A percentile compares a stretch with the other conserved stretches of the same genome.
These are phyloP conservation scores for Alauda arvensis DNA, from an alignment of 2,797 vertebrate genomes.

Conservation along the genomic window DNA sequence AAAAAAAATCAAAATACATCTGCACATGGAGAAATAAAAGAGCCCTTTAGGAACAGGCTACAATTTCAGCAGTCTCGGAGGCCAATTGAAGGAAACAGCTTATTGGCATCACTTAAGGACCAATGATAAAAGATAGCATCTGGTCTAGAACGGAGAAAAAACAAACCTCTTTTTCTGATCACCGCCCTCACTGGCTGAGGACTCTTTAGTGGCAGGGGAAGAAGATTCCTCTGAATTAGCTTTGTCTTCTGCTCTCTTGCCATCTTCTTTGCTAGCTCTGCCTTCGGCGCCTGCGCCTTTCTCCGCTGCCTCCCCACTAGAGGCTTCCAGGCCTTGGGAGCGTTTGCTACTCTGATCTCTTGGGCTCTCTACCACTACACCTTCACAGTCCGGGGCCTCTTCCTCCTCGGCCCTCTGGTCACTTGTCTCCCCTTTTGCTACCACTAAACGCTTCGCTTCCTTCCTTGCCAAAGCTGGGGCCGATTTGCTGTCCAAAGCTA, in stretches of 20 bases:
- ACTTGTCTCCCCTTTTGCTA: constrained; percentile 80
- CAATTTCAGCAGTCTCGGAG: constrained; percentile 67
- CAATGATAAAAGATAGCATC: constrained; percentile 92
- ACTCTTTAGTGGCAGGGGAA: constrained; percentile 90
- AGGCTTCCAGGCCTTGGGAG: constrained; percentile 74
- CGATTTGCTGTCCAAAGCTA: constrained; percentile 82
- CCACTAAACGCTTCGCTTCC: constrained; percentile 77
- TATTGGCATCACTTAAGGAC: constrained; percentile 77
- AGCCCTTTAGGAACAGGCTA: constrained; percentile 64
- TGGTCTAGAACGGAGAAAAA: constrained; percentile 98
- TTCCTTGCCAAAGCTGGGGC: constrained; percentile 75
- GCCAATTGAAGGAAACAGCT: constrained; percentile 80
- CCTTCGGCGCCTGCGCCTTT: constrained; percentile 81
- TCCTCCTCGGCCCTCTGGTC: constrained; percentile 72
- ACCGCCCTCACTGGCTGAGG: constrained; percentile 96
- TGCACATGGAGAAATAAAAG: constrained; percentile 67
- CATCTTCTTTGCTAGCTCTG: constrained; percentile 79
- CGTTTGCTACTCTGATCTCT: constrained; percentile 85
- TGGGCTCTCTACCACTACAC: constrained; percentile 78
- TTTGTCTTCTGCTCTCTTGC: constrained; percentile 86
- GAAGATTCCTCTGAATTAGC: constrained; percentile 80
- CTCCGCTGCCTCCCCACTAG: constrained; percentile 79
- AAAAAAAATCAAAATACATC: background rate
- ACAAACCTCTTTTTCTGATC: constrained; percentile 95
- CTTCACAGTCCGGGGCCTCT: constrained; percentile 76